Conservation (phyloP, 1,140 invertebrate species). For the Bilobella aurantiaca region DNA sequence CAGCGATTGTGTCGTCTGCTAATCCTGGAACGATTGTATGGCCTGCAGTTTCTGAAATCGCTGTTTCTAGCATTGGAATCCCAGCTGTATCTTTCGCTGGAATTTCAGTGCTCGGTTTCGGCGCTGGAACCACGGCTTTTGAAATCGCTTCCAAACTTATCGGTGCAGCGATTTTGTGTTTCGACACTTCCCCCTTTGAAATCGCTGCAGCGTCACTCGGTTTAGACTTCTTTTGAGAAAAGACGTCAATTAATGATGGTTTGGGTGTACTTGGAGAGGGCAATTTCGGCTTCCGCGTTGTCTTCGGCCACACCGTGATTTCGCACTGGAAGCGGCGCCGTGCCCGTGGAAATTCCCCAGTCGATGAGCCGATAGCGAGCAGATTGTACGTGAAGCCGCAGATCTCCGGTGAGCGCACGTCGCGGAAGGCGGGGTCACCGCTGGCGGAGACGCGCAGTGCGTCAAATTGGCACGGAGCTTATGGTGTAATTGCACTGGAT, state of each 20-base stretch:
- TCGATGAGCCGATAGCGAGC: background rate
- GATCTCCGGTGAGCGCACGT: background rate
- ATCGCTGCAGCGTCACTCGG: too few species aligned
- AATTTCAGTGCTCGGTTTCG: too few species aligned
- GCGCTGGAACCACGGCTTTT: too few species aligned
- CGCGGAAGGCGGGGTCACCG: background rate
- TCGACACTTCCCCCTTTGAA: background rate
- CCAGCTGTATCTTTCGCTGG: too few species aligned
- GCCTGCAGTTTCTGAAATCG: too few species aligned
- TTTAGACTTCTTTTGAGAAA: too few species aligned
- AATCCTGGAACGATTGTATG: too few species aligned
- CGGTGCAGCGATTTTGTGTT: too few species aligned
- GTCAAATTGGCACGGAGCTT: background rate
- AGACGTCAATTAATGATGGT: background rate
- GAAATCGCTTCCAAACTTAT: too few species aligned
- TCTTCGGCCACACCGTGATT: background rate
- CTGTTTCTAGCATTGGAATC: too few species aligned
- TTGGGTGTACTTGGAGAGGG: background rate
- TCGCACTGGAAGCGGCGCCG: background rate
- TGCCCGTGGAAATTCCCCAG: background rate
- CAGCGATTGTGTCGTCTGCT: too few species aligned
- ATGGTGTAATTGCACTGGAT: background rate
- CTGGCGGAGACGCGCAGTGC: background rate
- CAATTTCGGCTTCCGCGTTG: background rate
- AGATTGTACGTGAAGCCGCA: background rate